Conservation (phyloP, 53 echinoderm and acorn worm genomes). For the Zoroaster sp. region DNA sequence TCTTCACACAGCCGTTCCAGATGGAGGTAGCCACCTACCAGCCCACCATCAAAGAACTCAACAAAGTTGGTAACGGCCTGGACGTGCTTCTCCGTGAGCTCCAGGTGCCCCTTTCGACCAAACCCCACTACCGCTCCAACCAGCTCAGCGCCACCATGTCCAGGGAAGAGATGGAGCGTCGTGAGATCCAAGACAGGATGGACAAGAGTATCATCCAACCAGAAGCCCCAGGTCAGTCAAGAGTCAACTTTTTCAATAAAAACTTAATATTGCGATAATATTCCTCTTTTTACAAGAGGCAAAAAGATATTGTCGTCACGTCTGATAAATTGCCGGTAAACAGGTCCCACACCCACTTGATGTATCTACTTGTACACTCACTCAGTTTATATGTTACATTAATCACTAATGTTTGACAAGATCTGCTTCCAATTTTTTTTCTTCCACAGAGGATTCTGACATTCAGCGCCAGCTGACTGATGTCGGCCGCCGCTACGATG, state of each 20-base stretch:
- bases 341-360: too few species aligned
- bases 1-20: constrained; percentile 81
- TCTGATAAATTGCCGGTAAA: too few species aligned
- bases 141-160: constrained; percentile 71
- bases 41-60: constrained; percentile 82
- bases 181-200: constrained; percentile 72
- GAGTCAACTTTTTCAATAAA: too few species aligned
- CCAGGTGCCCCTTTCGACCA: constrained; percentile 74
- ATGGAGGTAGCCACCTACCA: constrained; percentile 83
- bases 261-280: too few species aligned
- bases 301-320: too few species aligned
- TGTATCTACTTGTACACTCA: too few species aligned
- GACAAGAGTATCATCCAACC: constrained; percentile 54
- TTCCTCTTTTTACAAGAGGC: too few species aligned
- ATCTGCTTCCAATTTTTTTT: too few species aligned
- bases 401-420: too few species aligned
- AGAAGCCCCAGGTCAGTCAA: constrained; percentile 54
- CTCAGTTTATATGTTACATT: too few species aligned
- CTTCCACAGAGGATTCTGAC: constrained; percentile 71
- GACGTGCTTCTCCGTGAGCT: constrained; percentile 82
- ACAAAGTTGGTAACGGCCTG: constrained; percentile 71
- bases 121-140: constrained; percentile 86
- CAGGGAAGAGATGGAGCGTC: constrained; percentile 61
- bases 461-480: constrained; percentile 88
- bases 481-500: constrained; percentile 80